Evolutionary conservation across 1,140 invertebrate species (phyloP).

Genomic region (Formica selysi): DNA sequence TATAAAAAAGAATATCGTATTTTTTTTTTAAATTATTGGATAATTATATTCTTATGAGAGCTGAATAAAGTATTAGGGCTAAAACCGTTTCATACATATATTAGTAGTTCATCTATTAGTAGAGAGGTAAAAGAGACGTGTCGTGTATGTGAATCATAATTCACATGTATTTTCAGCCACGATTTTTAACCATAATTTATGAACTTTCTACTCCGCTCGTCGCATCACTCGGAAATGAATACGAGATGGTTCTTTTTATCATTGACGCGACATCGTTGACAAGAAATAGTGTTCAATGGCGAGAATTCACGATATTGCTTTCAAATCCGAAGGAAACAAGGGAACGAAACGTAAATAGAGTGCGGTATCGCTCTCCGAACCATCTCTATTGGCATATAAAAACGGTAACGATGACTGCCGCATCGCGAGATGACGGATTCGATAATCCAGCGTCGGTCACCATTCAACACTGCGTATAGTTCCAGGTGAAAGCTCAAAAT

Average conservation of each 20-base stretch:
- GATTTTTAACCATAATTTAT: background rate
- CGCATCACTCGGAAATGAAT: background rate
- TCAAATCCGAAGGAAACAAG: constrained; percentile 38
- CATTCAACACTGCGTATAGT: constrained; percentile 48
- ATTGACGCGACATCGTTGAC: background rate
- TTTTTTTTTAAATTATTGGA: background rate
- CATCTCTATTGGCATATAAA: constrained; percentile 58
- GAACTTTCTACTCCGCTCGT: background rate
- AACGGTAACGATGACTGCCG: constrained; percentile 70
- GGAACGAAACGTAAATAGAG: constrained; percentile 45
- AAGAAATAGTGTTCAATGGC: constrained; percentile 41
- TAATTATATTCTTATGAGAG: background rate
- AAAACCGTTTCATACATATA: background rate
- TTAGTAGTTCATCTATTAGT: background rate
- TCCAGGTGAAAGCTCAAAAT: constrained; percentile 72
- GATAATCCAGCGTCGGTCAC: constrained; percentile 67
- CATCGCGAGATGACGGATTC: constrained; percentile 67
- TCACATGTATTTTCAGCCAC: background rate
- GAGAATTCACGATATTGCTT: constrained; percentile 46
- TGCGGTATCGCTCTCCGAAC: constrained; percentile 26
- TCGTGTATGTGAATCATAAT: background rate
- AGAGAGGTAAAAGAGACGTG: background rate
- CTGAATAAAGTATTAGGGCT: background rate
- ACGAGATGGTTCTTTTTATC: constrained; percentile 9
- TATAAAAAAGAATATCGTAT: no score